Conservation (phyloP, 2,888 invertebrate species). For the Mesochorus sp. region DNA sequence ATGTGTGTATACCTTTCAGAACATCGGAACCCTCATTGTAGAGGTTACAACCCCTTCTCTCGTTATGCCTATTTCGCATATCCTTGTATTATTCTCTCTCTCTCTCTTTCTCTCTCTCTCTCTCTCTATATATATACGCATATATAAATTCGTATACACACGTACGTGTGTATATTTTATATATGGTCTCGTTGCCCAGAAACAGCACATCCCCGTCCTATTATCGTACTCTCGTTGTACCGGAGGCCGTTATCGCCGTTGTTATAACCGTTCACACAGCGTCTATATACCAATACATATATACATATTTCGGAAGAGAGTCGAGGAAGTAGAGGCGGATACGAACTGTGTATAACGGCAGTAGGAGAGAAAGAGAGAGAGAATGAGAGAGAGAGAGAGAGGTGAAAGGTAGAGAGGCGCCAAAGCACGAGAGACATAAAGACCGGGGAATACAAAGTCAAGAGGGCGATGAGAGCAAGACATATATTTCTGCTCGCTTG, state of each 20-base stretch:
- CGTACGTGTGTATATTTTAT: background rate
- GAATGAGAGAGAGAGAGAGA: slow-evolving; percentile 10
- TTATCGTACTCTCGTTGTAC: slow-evolving; percentile 54
- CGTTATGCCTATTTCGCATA: slow-evolving; percentile 12
- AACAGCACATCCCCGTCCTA: slow-evolving; percentile 43
- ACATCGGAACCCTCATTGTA: slow-evolving; percentile 19
- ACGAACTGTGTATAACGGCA: background rate
- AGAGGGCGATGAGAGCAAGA: slow-evolving; percentile 33
- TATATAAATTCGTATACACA: background rate
- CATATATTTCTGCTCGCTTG: background rate
- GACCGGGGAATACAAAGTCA: slow-evolving; percentile 18
- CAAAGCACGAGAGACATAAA: slow-evolving; percentile 38
- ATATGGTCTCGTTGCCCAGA: slow-evolving; percentile 41
- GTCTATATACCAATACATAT: background rate
- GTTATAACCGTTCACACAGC: slow-evolving; percentile 58
- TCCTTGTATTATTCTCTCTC: background rate
- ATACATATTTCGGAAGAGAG: background rate
- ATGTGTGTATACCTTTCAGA: slow-evolving; percentile 25
- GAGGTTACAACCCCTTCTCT: slow-evolving; percentile 11
- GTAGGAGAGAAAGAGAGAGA: background rate
- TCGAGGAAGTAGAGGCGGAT: background rate
- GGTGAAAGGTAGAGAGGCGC: slow-evolving; percentile 21
- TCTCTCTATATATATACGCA: background rate
- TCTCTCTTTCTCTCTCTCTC: too few relatives aligned
- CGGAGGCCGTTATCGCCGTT: slow-evolving; percentile 59